phyloP scores from a whole-genome alignment of 2,888 invertebrate species.

The Ophioninae sp. region DNA sequence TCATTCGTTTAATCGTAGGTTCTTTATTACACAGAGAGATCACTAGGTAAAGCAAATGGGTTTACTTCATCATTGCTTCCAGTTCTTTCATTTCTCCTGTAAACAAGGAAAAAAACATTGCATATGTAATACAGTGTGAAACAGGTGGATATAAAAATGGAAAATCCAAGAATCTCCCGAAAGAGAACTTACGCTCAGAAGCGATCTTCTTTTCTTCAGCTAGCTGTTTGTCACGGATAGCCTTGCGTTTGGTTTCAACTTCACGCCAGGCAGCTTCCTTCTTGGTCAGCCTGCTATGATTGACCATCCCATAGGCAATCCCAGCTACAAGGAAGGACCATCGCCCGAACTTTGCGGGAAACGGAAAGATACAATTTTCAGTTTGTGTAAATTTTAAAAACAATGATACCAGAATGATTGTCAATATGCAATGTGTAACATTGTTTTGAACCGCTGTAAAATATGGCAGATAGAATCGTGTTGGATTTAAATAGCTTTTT shows the following conservation, averaged over 20 bases:
- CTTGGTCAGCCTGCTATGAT: conserved; percentile 87
- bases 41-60: conserved; percentile 48
- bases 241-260: conserved; percentile 86
- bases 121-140: conserved; percentile 20
- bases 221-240: conserved; percentile 86
- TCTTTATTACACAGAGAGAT: conserved; percentile 47
- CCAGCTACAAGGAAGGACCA: conserved; percentile 90
- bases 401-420: background rate
- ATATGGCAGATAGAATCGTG: background rate
- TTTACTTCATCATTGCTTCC: conserved; percentile 56
- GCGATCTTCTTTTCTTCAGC: conserved; percentile 87
- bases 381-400: too few species aligned
- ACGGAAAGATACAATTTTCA: background rate
- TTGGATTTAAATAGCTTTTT: background rate
- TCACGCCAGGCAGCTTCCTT: conserved; percentile 86
- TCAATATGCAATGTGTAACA: background rate
- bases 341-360: conserved; percentile 86
- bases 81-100: conserved; percentile 81
- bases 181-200: conserved; percentile 82
- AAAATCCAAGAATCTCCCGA: background rate
- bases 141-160: background rate
- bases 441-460: background rate
- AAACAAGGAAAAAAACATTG: conserved; percentile 71
- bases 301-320: conserved; percentile 88
- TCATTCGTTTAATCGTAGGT: conserved; percentile 38